Evolutionary conservation across 1,140 invertebrate species (phyloP).

Genomic region (Sycophila sp.): DNA sequence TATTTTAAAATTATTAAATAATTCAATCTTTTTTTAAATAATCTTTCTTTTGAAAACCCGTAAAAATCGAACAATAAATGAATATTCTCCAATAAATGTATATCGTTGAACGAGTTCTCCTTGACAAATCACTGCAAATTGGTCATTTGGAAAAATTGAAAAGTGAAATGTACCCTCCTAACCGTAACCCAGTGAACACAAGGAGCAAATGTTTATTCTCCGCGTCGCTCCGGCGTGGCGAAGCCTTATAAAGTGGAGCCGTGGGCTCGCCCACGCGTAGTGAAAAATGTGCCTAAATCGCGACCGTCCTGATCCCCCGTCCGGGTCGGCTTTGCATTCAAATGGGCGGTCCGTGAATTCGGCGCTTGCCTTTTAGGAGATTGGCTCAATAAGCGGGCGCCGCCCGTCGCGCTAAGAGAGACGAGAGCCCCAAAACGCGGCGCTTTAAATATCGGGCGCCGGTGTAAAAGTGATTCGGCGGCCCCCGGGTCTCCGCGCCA

Average conservation of each 20-base stretch:
- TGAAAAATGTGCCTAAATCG: conserved; percentile 28
- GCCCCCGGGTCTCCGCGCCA: too few relatives aligned
- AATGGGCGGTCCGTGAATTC: conserved; percentile 5
- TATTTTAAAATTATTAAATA: too few relatives aligned
- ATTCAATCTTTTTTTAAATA: too few relatives aligned
- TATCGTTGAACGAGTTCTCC: background rate
- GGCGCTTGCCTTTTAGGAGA: conserved; percentile 26
- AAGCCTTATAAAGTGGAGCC: background rate
- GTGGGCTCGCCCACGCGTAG: background rate
- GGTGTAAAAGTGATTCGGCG: conserved; percentile 10
- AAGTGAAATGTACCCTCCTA: too few relatives aligned
- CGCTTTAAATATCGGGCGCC: conserved; percentile 14
- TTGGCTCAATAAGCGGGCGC: conserved; percentile 12
- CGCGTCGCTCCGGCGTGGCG: too few relatives aligned
- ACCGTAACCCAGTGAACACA: too few relatives aligned
- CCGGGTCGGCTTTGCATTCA: conserved; percentile 13
- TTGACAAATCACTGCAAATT: background rate
- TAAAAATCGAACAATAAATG: too few relatives aligned
- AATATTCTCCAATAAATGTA: too few relatives aligned
- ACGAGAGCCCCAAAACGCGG: background rate
- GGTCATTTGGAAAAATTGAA: background rate
- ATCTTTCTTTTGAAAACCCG: too few relatives aligned
- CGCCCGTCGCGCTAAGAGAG: background rate
- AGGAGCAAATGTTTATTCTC: too few relatives aligned
- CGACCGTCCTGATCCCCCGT: background rate